Percentiles rank a stretch among this genome's conserved stretches.
Conservation (phyloP, 2,113 vertebrate genomes). For the Telmatochromis sp. region DNA sequence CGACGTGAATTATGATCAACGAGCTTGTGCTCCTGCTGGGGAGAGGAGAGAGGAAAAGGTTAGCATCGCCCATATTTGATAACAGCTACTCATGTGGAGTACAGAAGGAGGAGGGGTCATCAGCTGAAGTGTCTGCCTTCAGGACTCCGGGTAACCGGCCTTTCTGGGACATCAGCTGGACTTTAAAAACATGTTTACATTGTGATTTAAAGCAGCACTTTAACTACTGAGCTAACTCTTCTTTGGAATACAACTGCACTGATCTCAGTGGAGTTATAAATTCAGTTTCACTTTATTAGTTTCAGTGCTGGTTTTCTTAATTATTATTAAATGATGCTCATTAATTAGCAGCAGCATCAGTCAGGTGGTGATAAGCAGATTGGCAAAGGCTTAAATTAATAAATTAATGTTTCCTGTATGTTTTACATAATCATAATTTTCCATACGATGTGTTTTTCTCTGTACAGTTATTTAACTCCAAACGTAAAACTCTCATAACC, state of each 20-base stretch:
- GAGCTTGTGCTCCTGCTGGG: not conserved
- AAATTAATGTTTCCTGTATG: not conserved
- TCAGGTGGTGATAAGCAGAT: not conserved
- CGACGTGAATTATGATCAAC: not conserved
- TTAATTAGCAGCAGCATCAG: not conserved
- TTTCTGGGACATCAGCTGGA: not conserved
- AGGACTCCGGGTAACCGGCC: not conserved
- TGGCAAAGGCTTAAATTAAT: not conserved
- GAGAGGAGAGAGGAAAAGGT: not conserved
- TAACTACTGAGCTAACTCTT: not conserved
- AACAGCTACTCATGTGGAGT: rapidly evolving
- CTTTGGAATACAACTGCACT: not conserved
- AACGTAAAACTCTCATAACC: not conserved
- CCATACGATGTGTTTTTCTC: not conserved
- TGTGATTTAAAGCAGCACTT: not conserved
- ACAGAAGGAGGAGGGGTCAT: not conserved
- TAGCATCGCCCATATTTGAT: not conserved
- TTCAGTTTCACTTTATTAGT: not conserved
- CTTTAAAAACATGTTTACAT: not conserved
- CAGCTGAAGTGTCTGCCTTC: not conserved
- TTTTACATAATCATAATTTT: not conserved
- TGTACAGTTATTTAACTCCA: not conserved
- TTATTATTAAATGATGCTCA: not conserved
- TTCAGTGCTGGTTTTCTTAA: not conserved
- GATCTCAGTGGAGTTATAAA: not conserved